Conservation (phyloP, 2,797 vertebrate species). For the Anabas testudineus region DNA sequence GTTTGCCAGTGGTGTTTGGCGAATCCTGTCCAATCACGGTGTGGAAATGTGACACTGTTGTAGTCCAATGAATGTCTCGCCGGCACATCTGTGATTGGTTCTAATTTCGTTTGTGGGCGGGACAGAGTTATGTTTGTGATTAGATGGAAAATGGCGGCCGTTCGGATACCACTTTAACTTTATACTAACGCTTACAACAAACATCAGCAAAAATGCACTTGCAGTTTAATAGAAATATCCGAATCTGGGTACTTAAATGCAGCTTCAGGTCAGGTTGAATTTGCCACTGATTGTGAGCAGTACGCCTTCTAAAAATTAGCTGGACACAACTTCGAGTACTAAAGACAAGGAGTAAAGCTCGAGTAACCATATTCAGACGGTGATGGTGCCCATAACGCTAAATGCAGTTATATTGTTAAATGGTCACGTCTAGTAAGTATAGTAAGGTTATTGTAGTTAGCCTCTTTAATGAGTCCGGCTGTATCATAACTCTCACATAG, state of each 20-base stretch:
- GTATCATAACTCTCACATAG: background rate
- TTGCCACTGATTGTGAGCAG: background rate
- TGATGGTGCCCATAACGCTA: background rate
- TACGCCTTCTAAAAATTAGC: constrained; percentile 5
- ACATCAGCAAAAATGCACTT: constrained; percentile 9
- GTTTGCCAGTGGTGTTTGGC: constrained; percentile 2
- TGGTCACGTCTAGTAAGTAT: background rate
- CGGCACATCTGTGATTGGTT: constrained; percentile 33
- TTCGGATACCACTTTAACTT: constrained; percentile 76
- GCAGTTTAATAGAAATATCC: background rate
- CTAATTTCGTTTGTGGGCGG: constrained; percentile 60
- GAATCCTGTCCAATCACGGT: constrained; percentile 39
- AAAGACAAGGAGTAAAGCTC: constrained; percentile 57
- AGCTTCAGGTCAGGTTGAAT: background rate
- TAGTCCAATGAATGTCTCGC: constrained; percentile 52
- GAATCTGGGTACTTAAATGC: background rate
- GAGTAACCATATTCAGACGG: background rate
- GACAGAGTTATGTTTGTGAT: constrained; percentile 82
- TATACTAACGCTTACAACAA: constrained; percentile 40
- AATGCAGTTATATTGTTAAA: too few species aligned
- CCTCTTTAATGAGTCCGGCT: background rate
- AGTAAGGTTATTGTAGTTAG: too few species aligned
- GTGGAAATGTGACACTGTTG: constrained; percentile 24
- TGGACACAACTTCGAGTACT: constrained; percentile 17
- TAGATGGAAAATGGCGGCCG: constrained; percentile 91